Evolutionary conservation across 2,888 invertebrate genomes (phyloP).

Genomic region (Hypselothyrea guttata): DNA sequence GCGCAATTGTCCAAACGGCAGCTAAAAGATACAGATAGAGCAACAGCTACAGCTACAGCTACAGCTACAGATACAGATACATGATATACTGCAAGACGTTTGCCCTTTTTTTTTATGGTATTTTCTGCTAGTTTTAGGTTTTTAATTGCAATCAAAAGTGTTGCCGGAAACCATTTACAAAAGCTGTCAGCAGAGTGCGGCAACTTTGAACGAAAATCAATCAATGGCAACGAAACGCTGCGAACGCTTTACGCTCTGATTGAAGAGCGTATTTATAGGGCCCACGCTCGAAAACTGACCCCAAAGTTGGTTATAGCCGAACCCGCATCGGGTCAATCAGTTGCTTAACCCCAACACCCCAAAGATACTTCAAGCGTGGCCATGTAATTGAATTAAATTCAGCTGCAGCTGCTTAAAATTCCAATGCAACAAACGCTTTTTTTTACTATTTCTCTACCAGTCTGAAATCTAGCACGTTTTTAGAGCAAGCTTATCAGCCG

Average conservation of each 20-base stretch:
- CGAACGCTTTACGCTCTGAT: conserved; percentile 67
- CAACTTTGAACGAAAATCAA: conserved; percentile 67
- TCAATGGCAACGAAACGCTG: conserved; percentile 44
- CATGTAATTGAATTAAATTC: conserved; percentile 73
- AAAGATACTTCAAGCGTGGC: conserved; percentile 65
- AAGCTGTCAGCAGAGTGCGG: conserved; percentile 66
- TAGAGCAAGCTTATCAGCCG: conserved; percentile 61
- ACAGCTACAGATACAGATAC: conserved; percentile 46
- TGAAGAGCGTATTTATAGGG: conserved; percentile 47
- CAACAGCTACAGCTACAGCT: conserved; percentile 22
- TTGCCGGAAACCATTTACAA: conserved; percentile 77
- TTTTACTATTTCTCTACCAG: not conserved
- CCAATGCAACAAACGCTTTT: conserved; percentile 40
- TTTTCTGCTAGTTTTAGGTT: conserved; percentile 58
- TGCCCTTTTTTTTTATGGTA: conserved; percentile 53
- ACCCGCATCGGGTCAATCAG: conserved; percentile 52
- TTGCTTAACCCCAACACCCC: conserved; percentile 35
- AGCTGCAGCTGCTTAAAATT: conserved; percentile 71
- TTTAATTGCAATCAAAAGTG: conserved; percentile 76
- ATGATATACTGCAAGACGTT: conserved; percentile 33
- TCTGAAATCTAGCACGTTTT: conserved; percentile 31
- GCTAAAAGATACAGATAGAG: conserved; percentile 34
- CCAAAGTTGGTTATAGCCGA: not conserved
- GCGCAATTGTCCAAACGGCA: conserved; percentile 64
- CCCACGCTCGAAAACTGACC: conserved; percentile 1